Evolutionary conservation across 2,113 vertebrate genomes (phyloP).

Genomic region (Capreolus pygargus): DNA sequence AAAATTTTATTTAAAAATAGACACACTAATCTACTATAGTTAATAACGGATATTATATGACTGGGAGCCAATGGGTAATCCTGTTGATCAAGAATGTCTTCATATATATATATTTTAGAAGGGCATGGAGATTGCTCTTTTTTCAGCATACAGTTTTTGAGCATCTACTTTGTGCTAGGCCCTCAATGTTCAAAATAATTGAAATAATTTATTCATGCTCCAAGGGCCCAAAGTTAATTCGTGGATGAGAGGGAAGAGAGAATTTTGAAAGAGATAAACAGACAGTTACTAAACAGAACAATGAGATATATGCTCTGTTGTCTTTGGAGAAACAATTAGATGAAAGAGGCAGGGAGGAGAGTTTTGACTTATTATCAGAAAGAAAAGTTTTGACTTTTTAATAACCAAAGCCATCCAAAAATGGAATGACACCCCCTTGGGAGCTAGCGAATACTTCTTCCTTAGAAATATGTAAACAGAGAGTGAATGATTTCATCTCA

Average conservation of each 20-base stretch:
- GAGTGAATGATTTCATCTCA: not conserved
- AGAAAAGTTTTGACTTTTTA: not conserved
- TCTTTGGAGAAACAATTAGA: not conserved
- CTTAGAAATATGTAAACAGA: not conserved
- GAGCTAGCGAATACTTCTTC: not conserved
- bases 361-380: conserved; percentile 7
- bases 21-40: not conserved
- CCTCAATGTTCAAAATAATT: not conserved
- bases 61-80: not conserved
- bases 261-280: not conserved
- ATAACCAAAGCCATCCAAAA: not conserved
- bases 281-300: not conserved
- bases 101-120: not conserved
- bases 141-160: not conserved
- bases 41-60: not conserved
- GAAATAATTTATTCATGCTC: not conserved
- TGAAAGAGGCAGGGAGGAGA: not conserved
- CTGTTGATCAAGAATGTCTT: not conserved
- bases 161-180: not conserved
- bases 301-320: not conserved
- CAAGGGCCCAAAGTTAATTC: not conserved
- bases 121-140: not conserved
- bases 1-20: not conserved
- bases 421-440: not conserved
- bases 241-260: not conserved